Conservation (phyloP, 1,140 invertebrate genomes). For the Pseudomyrmex concolor region DNA sequence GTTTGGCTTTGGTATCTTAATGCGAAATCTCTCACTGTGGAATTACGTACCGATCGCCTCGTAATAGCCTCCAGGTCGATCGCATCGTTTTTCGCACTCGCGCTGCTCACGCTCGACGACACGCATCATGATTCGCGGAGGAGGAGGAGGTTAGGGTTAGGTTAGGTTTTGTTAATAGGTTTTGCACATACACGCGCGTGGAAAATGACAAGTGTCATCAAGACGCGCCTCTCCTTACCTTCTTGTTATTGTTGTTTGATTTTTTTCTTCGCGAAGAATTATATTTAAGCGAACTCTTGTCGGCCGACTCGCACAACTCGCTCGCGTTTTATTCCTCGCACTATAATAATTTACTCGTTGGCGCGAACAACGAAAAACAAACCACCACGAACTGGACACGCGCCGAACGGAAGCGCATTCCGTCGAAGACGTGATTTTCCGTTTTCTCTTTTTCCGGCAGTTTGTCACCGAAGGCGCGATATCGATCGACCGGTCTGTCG, state of each 20-base stretch:
- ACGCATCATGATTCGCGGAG: not conserved
- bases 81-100: slow-evolving; percentile 21
- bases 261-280: too few relatives aligned
- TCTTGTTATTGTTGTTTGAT: too few relatives aligned
- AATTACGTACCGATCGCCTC: slow-evolving; percentile 15
- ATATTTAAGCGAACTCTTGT: too few relatives aligned
- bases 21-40: not conserved
- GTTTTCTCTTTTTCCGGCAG: too few relatives aligned
- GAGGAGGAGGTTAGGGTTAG: too few relatives aligned
- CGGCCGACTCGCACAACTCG: too few relatives aligned
- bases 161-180: slow-evolving; percentile 22
- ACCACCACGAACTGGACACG: too few relatives aligned
- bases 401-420: not conserved
- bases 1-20: not conserved
- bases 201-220: not conserved
- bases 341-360: too few relatives aligned
- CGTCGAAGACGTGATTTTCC: not conserved
- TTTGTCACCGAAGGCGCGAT: too few relatives aligned
- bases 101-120: not conserved
- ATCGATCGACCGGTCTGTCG: too few relatives aligned
- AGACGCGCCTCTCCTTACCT: too few relatives aligned
- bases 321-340: too few relatives aligned
- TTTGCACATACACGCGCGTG: not conserved
- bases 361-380: not conserved
- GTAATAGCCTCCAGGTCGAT: slow-evolving; percentile 24